phyloP scores from a whole-genome alignment of 2,797 vertebrate genomes.

The Steatocranus sp. region DNA sequence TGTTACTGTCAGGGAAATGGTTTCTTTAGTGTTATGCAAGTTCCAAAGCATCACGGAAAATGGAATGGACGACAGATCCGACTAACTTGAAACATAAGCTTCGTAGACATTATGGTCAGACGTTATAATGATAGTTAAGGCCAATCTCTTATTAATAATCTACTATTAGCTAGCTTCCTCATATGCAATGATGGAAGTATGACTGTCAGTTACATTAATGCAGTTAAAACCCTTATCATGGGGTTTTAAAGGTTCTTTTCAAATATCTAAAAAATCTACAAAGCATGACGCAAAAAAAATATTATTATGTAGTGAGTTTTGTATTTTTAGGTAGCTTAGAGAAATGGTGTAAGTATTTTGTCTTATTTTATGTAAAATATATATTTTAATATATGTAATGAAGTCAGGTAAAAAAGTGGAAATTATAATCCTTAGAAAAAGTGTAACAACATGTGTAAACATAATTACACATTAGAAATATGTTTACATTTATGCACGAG shows the following conservation, averaged over 20 bases:
- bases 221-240: neutral
- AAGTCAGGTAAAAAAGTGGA: neutral
- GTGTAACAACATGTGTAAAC: neutral
- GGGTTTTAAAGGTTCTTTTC: neutral
- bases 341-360: neutral
- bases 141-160: neutral
- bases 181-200: neutral
- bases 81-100: neutral
- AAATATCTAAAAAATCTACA: neutral
- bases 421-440: neutral
- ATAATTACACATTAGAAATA: neutral
- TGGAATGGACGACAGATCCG: neutral
- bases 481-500: neutral
- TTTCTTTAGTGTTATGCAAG: neutral
- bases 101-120: neutral
- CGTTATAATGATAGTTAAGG: neutral
- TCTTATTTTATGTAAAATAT: neutral
- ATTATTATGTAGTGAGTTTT: neutral
- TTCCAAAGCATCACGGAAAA: neutral
- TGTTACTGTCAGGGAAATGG: neutral
- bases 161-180: neutral
- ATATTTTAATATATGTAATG: neutral
- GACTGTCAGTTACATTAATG: neutral
- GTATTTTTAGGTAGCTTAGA: neutral
- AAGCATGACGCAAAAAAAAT: neutral